phyloP scores from a whole-genome alignment of 2,888 invertebrate genomes.

The Polietes domitor region DNA sequence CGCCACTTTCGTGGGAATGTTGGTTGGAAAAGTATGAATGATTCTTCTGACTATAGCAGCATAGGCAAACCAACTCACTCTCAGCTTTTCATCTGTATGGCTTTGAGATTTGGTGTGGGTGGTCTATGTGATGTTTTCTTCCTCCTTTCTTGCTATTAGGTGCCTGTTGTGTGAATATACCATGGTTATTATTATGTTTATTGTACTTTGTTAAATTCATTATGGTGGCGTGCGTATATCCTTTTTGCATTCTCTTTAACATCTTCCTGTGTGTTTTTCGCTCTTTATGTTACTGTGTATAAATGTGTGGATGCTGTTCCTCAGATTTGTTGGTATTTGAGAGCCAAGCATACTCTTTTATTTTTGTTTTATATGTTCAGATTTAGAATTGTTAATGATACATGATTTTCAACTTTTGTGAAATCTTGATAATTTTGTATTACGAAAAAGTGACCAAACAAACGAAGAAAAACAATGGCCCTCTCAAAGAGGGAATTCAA shows the following conservation, averaged over 20 bases:
- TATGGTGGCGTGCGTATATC: conserved; percentile 38
- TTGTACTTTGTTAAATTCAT: conserved; percentile 16
- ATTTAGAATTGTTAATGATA: no score
- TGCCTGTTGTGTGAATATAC: neutral
- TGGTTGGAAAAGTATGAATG: conserved; percentile 37
- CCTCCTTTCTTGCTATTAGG: neutral
- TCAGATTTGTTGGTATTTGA: conserved; percentile 8
- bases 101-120: conserved; percentile 27
- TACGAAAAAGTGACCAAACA: no score
- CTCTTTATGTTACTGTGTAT: neutral
- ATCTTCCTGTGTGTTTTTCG: conserved; percentile 9
- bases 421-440: no score
- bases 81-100: no score
- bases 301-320: conserved; percentile 55
- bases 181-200: conserved; percentile 26
- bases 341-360: no score
- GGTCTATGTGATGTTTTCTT: conserved; percentile 28
- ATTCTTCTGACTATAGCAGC: neutral
- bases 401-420: no score
- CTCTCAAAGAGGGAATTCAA: no score
- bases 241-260: conserved; percentile 37
- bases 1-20: conserved; percentile 56
- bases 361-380: no score
- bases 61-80: no score
- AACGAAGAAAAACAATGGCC: no score